Base-by-base conservation (phyloP, 2,797 vertebrate species). In the Ambastaia sidthimunki region DNA sequence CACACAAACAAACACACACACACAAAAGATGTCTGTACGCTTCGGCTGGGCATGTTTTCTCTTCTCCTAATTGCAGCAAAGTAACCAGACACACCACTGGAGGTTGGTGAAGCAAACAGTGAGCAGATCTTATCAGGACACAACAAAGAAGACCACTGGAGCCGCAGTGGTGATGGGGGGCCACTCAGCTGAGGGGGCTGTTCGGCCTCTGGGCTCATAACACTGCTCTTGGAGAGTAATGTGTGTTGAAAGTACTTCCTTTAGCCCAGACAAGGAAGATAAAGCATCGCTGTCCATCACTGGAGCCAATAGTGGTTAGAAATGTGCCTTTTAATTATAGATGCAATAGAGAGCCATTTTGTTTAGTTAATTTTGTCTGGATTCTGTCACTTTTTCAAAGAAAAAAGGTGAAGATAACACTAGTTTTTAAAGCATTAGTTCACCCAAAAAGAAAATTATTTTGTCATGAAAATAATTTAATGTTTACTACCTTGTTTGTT, bases 111-210 rank as follows among this genome's bases (percentile, higher is more conserved):
- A 80, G 75, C 83, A 88, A 87, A 88, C 80, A 65, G 80, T 82
- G 80, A 41, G 77, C 78, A 78, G 76, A 86, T 86, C 82, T 87
- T 90, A 88, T 88, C 82, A 82, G 67, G 77, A 85, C 80, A 87
- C 87, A 89, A 88, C 82, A 89, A 85, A 89, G 70, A 47, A 71
- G 68, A 48, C 57, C 41, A 31, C 57, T 78, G 76, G 76, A 78
- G 76, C 68, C 68, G 19, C 16, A 16, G 25, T 0, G 55, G 55
- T 69, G 52, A 69, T 4, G 23, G 62, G 74, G 65, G 74, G 52
- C 21, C 60, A 18, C 73, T 54, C 13, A 9, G 9, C 31, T 50
- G 25, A 19, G 13, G 25, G 54, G 66, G 66, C 41, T 57, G 67
- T 23, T 19, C 48, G 55, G 41, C 18, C 73, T n/a, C 12, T 44